Base-by-base conservation (phyloP, 2,888 invertebrate genomes). In the Ypsolopha sequella region DNA sequence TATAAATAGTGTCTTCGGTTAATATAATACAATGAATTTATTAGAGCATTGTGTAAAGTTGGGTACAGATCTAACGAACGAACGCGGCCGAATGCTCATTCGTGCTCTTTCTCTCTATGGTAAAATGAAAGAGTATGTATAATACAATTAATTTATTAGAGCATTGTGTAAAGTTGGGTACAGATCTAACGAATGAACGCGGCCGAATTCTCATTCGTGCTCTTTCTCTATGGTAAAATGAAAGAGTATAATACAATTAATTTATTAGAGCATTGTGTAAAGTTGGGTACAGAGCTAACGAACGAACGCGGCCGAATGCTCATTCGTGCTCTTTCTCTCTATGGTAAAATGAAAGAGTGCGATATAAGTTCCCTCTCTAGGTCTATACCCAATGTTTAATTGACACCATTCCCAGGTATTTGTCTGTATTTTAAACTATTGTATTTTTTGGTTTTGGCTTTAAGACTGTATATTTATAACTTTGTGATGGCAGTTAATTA, bases 401-500 rank as follows among this genome's bases (percentile, higher is more conserved):
- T 24, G 24, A 24, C 24, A 24, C 36, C 47, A 38, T 47, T 47
- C 47, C 47, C 14, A 24, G 43, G 13, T 43, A 13, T 43, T 43
- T 13, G 24, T 24, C 24, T 43, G 43, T 43, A 43, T 43, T 33
- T 45, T 38, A 38, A 9, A 38, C 34, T 45, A 35, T 24, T 45
- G 24, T 45, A 45, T 47, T 35, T 13, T 47, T 70, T 69, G 68
- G 68, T 71, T 63, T 66, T 62, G 67, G 74, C 73, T 76, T 75
- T 71, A 73, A 74, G 47, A 47, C 36, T 47, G 35, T 45, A 8
- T 9, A 11, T 36, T 47, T 47, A 13, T 13, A 11, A 36, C 35
- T 10, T 47, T 47, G n/a, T 43, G 7, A 14, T 43, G 43, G 8
- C 11, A 41, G 41, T 14, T 39, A 14, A 41, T 13, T 11, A 41